A percentile compares a stretch with the other conserved stretches of the same genome.
Evolutionary conservation across 1,140 invertebrate species (phyloP).

Genomic region (Macrostomum lignano): DNA sequence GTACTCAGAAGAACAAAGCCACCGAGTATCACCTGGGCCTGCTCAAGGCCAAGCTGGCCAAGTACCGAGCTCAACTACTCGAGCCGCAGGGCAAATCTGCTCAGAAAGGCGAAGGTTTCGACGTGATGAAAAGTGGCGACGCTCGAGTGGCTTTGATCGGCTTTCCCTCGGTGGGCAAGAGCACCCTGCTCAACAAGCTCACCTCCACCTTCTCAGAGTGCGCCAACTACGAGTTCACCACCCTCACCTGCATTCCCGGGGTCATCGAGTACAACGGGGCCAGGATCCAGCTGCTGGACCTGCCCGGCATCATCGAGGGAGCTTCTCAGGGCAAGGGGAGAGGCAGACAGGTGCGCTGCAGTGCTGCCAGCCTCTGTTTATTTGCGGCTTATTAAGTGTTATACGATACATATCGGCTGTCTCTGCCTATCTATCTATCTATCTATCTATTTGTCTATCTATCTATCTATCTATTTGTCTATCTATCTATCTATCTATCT

Average conservation of each 20-base stretch:
- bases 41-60: constrained; percentile 88
- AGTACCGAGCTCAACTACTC: constrained; percentile 70
- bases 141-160: constrained; percentile 87
- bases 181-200: constrained; percentile 19
- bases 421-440: too few species aligned
- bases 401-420: too few species aligned
- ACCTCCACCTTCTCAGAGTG: constrained; percentile 48
- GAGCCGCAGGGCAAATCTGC: constrained; percentile 58
- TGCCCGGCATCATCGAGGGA: constrained; percentile 80
- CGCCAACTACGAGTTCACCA: constrained; percentile 94
- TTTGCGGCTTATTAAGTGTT: too few species aligned
- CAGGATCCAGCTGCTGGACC: constrained; percentile 83
- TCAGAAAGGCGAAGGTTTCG: constrained; percentile 68
- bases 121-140: constrained; percentile 96
- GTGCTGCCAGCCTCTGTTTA: too few species aligned
- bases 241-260: constrained; percentile 90
- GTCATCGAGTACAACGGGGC: constrained; percentile 91
- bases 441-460: too few species aligned
- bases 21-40: constrained; percentile 96
- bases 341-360: constrained; percentile 39
- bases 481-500: too few species aligned
- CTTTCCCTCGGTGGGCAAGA: constrained; percentile 50
- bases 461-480: too few species aligned
- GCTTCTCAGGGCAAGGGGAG: constrained; percentile 63
- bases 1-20: constrained; percentile 98